phyloP scores from a whole-genome alignment of 2,888 invertebrate genomes.

The Hirtodrosophila histrioides region DNA sequence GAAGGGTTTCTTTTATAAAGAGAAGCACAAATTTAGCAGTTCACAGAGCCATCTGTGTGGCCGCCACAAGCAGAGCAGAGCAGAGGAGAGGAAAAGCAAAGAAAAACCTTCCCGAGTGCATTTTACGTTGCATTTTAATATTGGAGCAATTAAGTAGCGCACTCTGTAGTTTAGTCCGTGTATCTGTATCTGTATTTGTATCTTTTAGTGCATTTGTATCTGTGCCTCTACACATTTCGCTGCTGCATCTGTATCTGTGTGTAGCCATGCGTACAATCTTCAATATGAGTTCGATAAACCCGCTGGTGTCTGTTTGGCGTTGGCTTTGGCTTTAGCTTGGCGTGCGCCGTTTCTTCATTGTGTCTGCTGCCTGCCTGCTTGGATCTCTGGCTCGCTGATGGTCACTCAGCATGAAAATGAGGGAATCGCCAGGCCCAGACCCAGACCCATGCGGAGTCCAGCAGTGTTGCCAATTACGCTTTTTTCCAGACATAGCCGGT shows the following conservation, averaged over 20 bases:
- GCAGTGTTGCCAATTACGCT: background rate
- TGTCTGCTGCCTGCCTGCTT: slow-evolving; percentile 34
- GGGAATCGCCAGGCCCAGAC: slow-evolving; percentile 21
- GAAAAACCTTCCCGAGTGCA: slow-evolving; percentile 33
- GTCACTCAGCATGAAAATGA: slow-evolving; percentile 74
- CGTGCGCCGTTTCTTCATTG: slow-evolving; percentile 68
- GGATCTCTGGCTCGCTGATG: slow-evolving; percentile 44
- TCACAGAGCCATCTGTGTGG: background rate
- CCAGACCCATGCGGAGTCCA: slow-evolving; percentile 10
- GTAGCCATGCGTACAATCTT: slow-evolving; percentile 81
- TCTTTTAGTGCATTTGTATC: slow-evolving; percentile 6
- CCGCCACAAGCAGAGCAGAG: background rate
- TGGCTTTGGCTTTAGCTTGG: slow-evolving; percentile 58
- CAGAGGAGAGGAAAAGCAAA: background rate
- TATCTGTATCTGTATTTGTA: slow-evolving; percentile 5
- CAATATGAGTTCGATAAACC: slow-evolving; percentile 80
- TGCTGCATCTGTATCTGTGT: slow-evolving; percentile 28
- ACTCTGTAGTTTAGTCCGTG: slow-evolving; percentile 38
- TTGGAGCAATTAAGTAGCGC: slow-evolving; percentile 56
- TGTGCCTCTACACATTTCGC: slow-evolving; percentile 24
- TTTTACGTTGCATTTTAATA: slow-evolving; percentile 43
- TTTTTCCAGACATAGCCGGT: no score
- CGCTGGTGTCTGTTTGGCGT: slow-evolving; percentile 48
- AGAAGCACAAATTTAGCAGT: slow-evolving; percentile 14
- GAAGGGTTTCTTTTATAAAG: slow-evolving; percentile 5